Base-by-base conservation (phyloP, 92 coral and sea anemone species). In the Zoanthus gigantus region DNA sequence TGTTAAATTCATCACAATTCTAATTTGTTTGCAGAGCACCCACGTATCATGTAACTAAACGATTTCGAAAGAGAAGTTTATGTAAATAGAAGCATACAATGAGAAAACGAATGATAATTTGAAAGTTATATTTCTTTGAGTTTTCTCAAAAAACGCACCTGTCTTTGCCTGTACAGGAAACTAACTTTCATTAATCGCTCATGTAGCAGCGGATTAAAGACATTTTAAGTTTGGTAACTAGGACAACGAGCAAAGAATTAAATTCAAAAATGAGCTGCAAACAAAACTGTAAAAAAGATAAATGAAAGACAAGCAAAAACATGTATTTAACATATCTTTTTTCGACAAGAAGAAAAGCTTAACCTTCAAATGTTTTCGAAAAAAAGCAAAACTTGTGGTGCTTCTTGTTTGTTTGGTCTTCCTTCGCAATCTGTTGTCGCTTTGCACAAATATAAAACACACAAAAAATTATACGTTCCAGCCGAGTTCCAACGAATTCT, bases 1-100 rank as follows among this genome's bases (percentile, higher is more conserved):
- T 11, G 34, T 31, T 11, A 14, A 23, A 71, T 71, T 71, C 47
- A 34, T 71, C 45, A 71, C 79, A 75, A 23, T 75, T 75, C 60
- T 8, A 75, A 75, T 48, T 53, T 75, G 79, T 75, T 72, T 75
- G 79, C 56, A 47, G 13, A 8, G 47, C 79, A 32, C 34, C 58
- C 34, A 75, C 79, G 79, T 44, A 75, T 75, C 37, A 48, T 7
- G 57, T 75, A 48, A n/a, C 47, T 75, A 30, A 30, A 15, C 47
- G 18, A 23, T 23, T 75, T 75, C 7, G 30, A 2, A 75, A 75
- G 6, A 46, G 31, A 46, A 47, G 37, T 75, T 74, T 46, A 46
- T 5, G 9, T 75, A 46, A 75, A 75, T 0, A 75, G 18, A 45
- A 30, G 17, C 23, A 32, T 9, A 47, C 23, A 17, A 9, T 10